These are phyloP conservation scores for Python bivittatus DNA, from an alignment of 2,113 vertebrate genomes.

Conservation along the genomic window DNA sequence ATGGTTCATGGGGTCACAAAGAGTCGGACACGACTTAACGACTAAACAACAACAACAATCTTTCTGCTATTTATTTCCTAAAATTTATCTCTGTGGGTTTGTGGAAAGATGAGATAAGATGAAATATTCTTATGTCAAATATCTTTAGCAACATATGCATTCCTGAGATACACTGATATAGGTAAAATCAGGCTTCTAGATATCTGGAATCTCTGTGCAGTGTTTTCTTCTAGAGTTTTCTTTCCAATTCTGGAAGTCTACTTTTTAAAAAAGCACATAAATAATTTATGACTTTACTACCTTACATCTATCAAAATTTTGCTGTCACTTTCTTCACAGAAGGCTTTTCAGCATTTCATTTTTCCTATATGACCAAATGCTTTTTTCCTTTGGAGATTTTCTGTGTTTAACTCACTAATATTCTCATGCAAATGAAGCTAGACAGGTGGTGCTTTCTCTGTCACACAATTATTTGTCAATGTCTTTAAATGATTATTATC, in stretches of 20 bases:
- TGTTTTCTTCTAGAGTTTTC: background rate
- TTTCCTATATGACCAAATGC: background rate
- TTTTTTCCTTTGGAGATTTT: background rate
- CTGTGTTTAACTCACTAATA: background rate
- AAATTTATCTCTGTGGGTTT: background rate
- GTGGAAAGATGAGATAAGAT: background rate
- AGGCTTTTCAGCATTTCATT: background rate
- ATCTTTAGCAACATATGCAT: background rate
- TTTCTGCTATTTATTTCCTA: no score
- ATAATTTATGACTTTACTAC: no score
- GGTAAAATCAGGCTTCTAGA: background rate
- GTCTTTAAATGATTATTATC: background rate
- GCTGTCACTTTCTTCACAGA: background rate
- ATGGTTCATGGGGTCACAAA: no score
- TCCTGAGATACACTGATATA: background rate
- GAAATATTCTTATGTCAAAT: background rate
- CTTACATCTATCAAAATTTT: background rate
- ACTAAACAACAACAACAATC: no score
- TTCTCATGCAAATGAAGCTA: background rate
- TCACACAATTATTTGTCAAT: background rate
- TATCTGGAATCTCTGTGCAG: background rate
- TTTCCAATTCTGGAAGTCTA: background rate
- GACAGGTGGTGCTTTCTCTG: background rate
- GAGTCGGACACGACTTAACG: no score
- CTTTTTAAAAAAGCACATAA: background rate